Base-by-base conservation (phyloP, 2,888 invertebrate species). In the Heliconius charithonia region DNA sequence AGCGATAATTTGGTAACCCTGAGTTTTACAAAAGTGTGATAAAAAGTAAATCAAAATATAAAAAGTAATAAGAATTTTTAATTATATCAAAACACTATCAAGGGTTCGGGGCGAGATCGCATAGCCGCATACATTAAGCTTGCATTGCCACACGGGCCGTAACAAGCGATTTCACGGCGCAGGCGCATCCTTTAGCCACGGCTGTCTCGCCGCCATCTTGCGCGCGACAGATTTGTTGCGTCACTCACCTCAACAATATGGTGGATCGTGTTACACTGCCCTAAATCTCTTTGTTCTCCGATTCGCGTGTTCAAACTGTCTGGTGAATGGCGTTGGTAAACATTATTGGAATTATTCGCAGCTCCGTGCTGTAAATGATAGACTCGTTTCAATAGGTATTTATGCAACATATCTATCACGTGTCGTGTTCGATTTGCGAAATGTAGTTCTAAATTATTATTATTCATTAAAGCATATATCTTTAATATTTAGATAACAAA, bases 131-230 rank as follows among this genome's bases (percentile, higher is more conserved):
- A 84, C 82, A 83, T 83, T 81, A 82, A 75, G 79, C 81, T 79
- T 72, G 79, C 77, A 80, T 84, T 83, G 80, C 82, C 79, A 81
- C 83, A 82, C 86, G 86, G 79, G 81, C 85, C 87, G 89, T 91
- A 92, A 91, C 91, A 89, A 90, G 89, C 88, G 90, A 93, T 94
- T 94, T 92, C 92, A 92, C 91, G 91, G 89, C 87, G 87, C 90
- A 82, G 85, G 93, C 92, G 92, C 94, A 93, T 94, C 93, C 92
- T 93, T 94, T 94, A 93, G 92, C 89, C 89, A 93, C 89, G 92
- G 91, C 89, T 91, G 92, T 92, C 89, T 90, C 89, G 90, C 91
- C 87, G 85, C 89, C 91, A 89, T 91, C 85, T 90, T 90, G 87
- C 82, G 85, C 89, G 89, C 90, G 92, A 92, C 92, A 92, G 88